Percentiles rank a stretch among this genome's conserved stretches.
phyloP scores from a whole-genome alignment of 2,113 vertebrate species.

The Sapayoa aenigma region DNA sequence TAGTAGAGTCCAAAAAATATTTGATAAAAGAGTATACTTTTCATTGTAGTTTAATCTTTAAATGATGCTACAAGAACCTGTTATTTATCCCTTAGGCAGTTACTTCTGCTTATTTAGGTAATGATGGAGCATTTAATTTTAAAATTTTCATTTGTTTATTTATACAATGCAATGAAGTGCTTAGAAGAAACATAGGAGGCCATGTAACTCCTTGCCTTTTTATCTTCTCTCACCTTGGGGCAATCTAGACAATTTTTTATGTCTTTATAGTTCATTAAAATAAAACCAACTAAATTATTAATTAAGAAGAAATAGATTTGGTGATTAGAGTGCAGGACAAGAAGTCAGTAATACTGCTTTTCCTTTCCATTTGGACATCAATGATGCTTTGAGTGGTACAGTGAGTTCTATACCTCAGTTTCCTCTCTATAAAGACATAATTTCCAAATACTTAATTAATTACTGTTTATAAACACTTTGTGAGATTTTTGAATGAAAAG shows the following conservation, averaged over 20 bases:
- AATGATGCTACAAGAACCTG: background rate
- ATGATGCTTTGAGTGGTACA: background rate
- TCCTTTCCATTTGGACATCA: background rate
- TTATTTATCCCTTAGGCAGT: slow-evolving; percentile 15
- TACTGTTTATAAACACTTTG: background rate
- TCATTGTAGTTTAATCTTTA: background rate
- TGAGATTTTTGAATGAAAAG: background rate
- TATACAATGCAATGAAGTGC: background rate
- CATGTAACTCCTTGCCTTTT: background rate
- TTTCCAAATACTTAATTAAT: background rate
- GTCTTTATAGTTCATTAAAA: slow-evolving; percentile 13
- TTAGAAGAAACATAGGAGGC: background rate
- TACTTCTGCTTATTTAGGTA: slow-evolving; percentile 28
- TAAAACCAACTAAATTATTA: slow-evolving; percentile 2
- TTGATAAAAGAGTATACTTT: background rate
- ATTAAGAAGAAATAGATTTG: background rate
- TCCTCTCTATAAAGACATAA: background rate
- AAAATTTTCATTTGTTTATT: background rate
- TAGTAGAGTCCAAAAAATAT: background rate
- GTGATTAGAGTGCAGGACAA: background rate
- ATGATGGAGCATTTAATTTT: slow-evolving; percentile 41
- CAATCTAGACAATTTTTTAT: background rate
- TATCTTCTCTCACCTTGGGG: background rate
- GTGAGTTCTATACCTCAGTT: background rate
- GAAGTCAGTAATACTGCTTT: background rate